Percentiles rank a stretch among this genome's conserved stretches.
Conservation (phyloP, 2,113 vertebrate genomes). For the Hassar affinis region DNA sequence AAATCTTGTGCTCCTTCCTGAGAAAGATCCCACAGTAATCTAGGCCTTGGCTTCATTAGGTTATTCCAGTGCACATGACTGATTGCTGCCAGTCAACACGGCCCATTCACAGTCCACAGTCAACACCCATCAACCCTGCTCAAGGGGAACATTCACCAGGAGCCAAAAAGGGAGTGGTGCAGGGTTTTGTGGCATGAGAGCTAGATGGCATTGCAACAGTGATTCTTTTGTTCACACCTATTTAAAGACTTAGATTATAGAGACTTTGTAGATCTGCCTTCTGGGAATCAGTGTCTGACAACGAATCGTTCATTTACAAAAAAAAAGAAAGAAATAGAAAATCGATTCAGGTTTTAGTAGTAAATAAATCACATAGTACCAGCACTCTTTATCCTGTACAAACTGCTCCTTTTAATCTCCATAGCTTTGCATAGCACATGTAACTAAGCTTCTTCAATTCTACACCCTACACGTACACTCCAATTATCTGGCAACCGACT, state of each 20-base stretch:
- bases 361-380: not conserved
- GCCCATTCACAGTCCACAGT: conserved; percentile 79
- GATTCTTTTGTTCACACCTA: conserved; percentile 86
- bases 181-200: conserved; percentile 81
- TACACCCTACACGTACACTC: not conserved
- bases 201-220: conserved; percentile 84
- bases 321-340: not conserved
- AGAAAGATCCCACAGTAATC: conserved; percentile 61
- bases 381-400: not conserved
- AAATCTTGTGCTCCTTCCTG: conserved; percentile 4
- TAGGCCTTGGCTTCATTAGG: conserved; percentile 70
- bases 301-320: not conserved
- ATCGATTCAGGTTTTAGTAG: not conserved
- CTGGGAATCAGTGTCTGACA: not conserved
- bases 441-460: not conserved
- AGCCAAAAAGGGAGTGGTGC: conserved; percentile 82
- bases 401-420: not conserved
- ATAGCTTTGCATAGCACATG: not conserved
- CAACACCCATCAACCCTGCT: conserved; percentile 81
- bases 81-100: conserved; percentile 89
- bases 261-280: conserved; percentile 45
- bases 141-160: conserved; percentile 88
- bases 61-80: conserved; percentile 79
- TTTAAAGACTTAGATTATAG: conserved; percentile 65
- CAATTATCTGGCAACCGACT: not conserved